phyloP scores from a whole-genome alignment of 2,113 vertebrate genomes.

The Amblyornis subalaris region DNA sequence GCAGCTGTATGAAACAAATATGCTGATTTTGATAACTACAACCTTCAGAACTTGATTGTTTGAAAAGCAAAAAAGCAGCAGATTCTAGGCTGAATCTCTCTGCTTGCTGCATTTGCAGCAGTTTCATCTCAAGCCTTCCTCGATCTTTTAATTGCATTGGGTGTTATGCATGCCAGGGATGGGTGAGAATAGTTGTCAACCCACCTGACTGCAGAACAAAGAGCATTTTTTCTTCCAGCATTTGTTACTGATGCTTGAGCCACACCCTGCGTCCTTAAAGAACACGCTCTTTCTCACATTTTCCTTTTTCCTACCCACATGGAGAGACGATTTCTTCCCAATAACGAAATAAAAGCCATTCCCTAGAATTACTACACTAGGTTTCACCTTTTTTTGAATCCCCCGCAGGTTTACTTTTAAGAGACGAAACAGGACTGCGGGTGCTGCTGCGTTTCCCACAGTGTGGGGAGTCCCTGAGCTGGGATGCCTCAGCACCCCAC shows the following conservation, averaged over 20 bases:
- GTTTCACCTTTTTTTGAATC: neutral
- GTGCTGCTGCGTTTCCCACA: rapidly evolving
- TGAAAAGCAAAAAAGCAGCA: neutral
- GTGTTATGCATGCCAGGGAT: slow-evolving; percentile 9
- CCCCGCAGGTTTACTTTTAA: neutral
- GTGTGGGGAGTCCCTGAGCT: neutral
- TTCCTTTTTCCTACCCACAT: neutral
- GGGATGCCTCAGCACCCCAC: neutral
- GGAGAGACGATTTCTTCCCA: neutral
- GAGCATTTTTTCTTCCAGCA: slow-evolving; percentile 35
- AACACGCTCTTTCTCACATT: neutral
- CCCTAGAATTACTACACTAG: neutral
- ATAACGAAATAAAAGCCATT: neutral
- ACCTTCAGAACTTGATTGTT: neutral
- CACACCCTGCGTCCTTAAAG: slow-evolving; percentile 7
- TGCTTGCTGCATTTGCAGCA: neutral
- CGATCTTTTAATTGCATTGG: neutral
- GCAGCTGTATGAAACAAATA: neutral
- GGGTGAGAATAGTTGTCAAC: slow-evolving; percentile 33
- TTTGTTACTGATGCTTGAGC: slow-evolving; percentile 24
- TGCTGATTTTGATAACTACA: neutral
- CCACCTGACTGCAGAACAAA: slow-evolving; percentile 49
- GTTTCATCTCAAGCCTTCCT: neutral
- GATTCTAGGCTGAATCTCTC: neutral
- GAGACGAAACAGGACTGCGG: neutral